Conservation (phyloP, 2,113 vertebrate genomes). For the Oreotrochilus melanogaster region DNA sequence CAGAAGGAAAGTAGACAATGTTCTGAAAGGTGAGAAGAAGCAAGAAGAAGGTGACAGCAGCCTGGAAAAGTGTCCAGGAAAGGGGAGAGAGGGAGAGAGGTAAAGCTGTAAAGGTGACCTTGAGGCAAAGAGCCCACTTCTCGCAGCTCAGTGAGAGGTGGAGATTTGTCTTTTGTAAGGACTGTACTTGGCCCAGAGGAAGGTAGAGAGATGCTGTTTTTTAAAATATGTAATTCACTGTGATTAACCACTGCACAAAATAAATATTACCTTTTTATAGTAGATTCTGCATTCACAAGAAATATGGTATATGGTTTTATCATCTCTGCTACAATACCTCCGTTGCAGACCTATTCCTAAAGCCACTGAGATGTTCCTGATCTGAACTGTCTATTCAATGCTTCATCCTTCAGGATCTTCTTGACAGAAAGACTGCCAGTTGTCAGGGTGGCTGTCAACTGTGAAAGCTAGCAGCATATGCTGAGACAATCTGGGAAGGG, state of each 20-base stretch:
- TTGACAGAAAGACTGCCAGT: constrained; percentile 67
- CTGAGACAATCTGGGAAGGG: constrained; percentile 64
- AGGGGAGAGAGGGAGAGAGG: neutral
- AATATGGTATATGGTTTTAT: neutral
- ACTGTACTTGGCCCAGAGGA: neutral
- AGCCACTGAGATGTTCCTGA: constrained; percentile 45
- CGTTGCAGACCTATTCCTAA: neutral
- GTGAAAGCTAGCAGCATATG: constrained; percentile 68
- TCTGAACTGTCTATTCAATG: constrained; percentile 34
- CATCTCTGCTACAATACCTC: neutral
- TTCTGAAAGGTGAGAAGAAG: constrained; percentile 68
- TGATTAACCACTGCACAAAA: neutral
- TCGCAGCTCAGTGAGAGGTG: neutral
- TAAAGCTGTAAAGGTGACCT: constrained; percentile 42
- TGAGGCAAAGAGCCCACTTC: constrained; percentile 20
- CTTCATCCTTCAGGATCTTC: constrained; percentile 47
- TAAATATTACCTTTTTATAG: neutral
- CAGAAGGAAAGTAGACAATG: constrained; percentile 57
- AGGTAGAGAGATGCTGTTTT: neutral
- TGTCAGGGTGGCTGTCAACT: constrained; percentile 67
- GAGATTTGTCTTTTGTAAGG: neutral
- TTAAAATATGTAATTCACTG: neutral
- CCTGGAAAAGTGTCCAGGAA: neutral
- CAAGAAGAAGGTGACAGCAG: constrained; percentile 54
- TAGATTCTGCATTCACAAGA: neutral